A percentile compares a stretch with the other conserved stretches of the same genome.
Conservation (phyloP, 2,113 vertebrate species). For the Odocoileus hemionus region DNA sequence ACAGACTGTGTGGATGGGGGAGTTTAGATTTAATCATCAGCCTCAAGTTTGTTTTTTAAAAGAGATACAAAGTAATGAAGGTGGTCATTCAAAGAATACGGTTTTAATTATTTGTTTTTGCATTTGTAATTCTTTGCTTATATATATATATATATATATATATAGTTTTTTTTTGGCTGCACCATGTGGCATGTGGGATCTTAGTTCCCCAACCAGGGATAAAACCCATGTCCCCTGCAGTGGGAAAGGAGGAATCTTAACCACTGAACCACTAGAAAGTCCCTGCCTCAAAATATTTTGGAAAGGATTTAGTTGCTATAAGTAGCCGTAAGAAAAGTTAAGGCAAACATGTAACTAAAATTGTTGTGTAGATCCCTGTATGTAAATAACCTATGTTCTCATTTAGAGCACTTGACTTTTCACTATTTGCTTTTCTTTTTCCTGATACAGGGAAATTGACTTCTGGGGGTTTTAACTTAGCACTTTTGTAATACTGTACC, state of each 20-base stretch:
- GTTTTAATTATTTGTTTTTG: constrained; percentile 19
- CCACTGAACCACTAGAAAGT: background rate
- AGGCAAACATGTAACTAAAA: background rate
- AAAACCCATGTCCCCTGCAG: background rate
- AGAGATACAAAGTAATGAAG: background rate
- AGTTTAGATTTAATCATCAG: background rate
- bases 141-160: background rate
- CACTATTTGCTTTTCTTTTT: background rate
- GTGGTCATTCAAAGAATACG: background rate
- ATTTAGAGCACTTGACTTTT: background rate
- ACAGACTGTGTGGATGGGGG: background rate
- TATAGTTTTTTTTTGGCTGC: background rate
- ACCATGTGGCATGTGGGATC: background rate
- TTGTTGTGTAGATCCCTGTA: background rate
- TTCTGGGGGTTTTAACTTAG: background rate
- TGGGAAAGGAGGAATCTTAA: background rate
- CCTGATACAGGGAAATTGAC: background rate
- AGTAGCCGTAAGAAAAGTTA: background rate
- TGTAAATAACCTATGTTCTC: background rate
- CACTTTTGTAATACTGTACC: background rate
- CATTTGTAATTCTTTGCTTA: background rate
- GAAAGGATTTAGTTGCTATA: background rate
- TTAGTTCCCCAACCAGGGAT: background rate
- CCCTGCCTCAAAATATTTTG: background rate
- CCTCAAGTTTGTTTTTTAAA: background rate